phyloP scores from a whole-genome alignment of 2,888 invertebrate species.

The Liodrosophila aerea region DNA sequence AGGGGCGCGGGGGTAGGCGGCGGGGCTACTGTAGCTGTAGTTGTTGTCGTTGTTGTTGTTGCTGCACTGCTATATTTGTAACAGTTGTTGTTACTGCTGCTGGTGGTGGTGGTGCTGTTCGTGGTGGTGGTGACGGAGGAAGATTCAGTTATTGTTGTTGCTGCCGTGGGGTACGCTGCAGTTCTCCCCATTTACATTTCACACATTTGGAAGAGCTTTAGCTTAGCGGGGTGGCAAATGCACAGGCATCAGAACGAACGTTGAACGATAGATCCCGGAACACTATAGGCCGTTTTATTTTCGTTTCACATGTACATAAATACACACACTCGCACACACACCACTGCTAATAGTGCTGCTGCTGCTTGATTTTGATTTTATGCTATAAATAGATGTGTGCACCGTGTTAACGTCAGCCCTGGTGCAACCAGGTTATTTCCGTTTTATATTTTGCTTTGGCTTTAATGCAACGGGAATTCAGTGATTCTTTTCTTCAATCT shows the following conservation, averaged over 20 bases:
- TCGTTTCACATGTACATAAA: slow-evolving; percentile 53
- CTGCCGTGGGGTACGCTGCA: slow-evolving; percentile 58
- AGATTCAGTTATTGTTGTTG: slow-evolving; percentile 46
- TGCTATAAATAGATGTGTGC: too few species aligned
- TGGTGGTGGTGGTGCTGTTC: slow-evolving; percentile 25
- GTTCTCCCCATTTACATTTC: slow-evolving; percentile 37
- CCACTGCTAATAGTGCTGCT: slow-evolving; percentile 9
- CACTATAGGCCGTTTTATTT: slow-evolving; percentile 58
- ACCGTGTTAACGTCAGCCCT: too few species aligned
- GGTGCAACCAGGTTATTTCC: slow-evolving; percentile 13
- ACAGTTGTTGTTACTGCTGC: slow-evolving; percentile 49
- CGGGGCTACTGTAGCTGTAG: slow-evolving; percentile 27
- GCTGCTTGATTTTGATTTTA: too few species aligned
- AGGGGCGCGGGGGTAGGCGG: slow-evolving; percentile 56
- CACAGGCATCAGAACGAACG: background rate
- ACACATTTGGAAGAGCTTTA: slow-evolving; percentile 43
- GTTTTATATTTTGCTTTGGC: slow-evolving; percentile 3
- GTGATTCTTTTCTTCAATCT: slow-evolving; percentile 37
- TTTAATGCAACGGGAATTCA: slow-evolving; percentile 24
- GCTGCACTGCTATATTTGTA: slow-evolving; percentile 56
- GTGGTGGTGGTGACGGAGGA: slow-evolving; percentile 45
- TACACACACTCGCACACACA: slow-evolving; percentile 19
- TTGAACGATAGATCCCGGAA: slow-evolving; percentile 33
- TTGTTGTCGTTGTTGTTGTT: slow-evolving; percentile 35
- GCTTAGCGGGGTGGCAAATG: slow-evolving; percentile 49